These are phyloP conservation scores for Autographa pulchrina DNA, from an alignment of 2,888 invertebrate species.

Conservation along the genomic window DNA sequence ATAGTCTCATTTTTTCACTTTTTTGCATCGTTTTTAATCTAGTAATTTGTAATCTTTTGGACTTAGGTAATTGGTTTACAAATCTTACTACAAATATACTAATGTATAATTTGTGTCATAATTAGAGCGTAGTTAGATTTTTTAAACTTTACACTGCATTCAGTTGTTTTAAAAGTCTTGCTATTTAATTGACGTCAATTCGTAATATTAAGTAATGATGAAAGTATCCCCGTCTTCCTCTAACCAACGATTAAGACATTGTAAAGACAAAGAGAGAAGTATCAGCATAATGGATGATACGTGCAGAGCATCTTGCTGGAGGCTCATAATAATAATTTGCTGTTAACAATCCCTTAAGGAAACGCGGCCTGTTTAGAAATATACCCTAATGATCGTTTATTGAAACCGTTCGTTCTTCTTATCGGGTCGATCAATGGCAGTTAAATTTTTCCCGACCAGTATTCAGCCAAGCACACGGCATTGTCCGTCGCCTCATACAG, in stretches of 20 bases:
- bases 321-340: not conserved
- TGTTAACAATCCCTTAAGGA: not conserved
- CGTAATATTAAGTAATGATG: not conserved
- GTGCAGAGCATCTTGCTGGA: not conserved
- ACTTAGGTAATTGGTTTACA: too few relatives aligned
- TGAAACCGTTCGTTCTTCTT: not conserved
- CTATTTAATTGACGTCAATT: too few relatives aligned
- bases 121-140: not conserved
- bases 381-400: not conserved
- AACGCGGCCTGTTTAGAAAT: not conserved
- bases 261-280: not conserved
- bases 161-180: too few relatives aligned
- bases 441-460: too few relatives aligned
- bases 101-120: not conserved
- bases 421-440: too few relatives aligned
- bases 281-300: not conserved
- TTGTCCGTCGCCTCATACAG: too few relatives aligned
- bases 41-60: too few relatives aligned
- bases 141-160: not conserved
- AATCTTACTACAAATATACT: too few relatives aligned
- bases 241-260: not conserved
- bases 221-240: not conserved
- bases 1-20: too few relatives aligned
- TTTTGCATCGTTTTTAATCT: too few relatives aligned
- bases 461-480: too few relatives aligned